Percentiles rank a stretch among this genome's conserved stretches.
Conservation (phyloP, 2,797 vertebrate genomes). For the Bovichtus diacanthus region DNA sequence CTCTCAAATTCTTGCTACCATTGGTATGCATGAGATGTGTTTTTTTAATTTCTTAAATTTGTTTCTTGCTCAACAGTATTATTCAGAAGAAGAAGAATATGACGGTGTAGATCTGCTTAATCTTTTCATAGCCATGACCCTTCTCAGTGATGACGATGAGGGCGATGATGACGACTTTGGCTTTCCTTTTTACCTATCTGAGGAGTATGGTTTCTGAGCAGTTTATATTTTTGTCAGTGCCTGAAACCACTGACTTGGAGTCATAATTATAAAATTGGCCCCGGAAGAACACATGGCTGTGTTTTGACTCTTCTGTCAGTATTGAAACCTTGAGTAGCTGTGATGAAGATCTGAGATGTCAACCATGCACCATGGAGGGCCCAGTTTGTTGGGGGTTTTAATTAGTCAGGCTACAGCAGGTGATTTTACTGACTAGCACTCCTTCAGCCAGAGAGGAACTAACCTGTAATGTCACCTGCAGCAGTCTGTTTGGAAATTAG, state of each 20-base stretch:
- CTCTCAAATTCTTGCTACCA: background rate
- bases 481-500: background rate
- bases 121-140: slow-evolving; percentile 79
- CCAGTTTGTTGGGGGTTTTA: slow-evolving; percentile 3
- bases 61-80: slow-evolving; percentile 55
- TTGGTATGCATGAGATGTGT: too few relatives aligned
- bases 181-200: slow-evolving; percentile 50
- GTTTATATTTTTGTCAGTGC: slow-evolving; percentile 14
- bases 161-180: slow-evolving; percentile 51
- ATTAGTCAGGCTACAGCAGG: background rate
- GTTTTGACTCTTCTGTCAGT: slow-evolving; percentile 8
- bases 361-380: background rate
- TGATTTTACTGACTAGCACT: background rate
- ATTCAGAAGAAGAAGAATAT: slow-evolving; percentile 65
- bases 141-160: slow-evolving; percentile 60
- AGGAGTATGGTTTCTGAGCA: slow-evolving; percentile 58
- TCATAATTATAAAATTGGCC: background rate
- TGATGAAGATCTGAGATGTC: slow-evolving; percentile 1
- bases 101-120: slow-evolving; percentile 78
- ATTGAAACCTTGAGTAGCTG: slow-evolving; percentile 1
- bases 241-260: slow-evolving; percentile 29
- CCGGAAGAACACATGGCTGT: slow-evolving; percentile 21
- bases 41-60: background rate
- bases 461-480: slow-evolving; percentile 4
- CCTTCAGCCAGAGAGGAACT: slow-evolving; percentile 16